Evolutionary conservation across 2,113 vertebrate genomes (phyloP).

Genomic region (Perca flavescens): DNA sequence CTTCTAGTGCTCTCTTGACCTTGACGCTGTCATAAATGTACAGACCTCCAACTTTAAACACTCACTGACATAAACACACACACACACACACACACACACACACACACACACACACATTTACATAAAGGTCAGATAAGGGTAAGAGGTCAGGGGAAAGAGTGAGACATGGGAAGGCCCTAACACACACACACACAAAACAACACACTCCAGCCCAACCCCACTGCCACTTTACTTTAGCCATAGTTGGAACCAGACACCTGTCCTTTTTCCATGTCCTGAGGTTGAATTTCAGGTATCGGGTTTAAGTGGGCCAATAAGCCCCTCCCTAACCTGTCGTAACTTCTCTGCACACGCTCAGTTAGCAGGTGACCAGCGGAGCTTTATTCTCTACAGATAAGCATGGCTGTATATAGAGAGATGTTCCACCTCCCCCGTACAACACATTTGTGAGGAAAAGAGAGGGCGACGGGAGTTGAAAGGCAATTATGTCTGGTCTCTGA

Average conservation of each 20-base stretch:
- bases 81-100: slow-evolving; percentile 6
- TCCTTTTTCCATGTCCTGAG: slow-evolving; percentile 58
- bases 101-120: slow-evolving; percentile 30
- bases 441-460: slow-evolving; percentile 39
- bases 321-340: slow-evolving; percentile 12
- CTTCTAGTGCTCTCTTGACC: slow-evolving; percentile 25
- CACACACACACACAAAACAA: slow-evolving; percentile 17
- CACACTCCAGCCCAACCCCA: slow-evolving; percentile 5
- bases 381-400: slow-evolving; percentile 8
- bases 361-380: slow-evolving; percentile 35
- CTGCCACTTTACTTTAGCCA: slow-evolving; percentile 46
- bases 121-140: slow-evolving; percentile 56
- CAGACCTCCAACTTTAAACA: neutral
- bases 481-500: slow-evolving; percentile 65
- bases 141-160: slow-evolving; percentile 67
- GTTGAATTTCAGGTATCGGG: slow-evolving; percentile 74
- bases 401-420: neutral
- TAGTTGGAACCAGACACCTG: slow-evolving; percentile 69
- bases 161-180: slow-evolving; percentile 46
- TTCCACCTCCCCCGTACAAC: slow-evolving; percentile 4
- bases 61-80: slow-evolving; percentile 1
- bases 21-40: neutral
- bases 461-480: slow-evolving; percentile 63
- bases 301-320: slow-evolving; percentile 61
- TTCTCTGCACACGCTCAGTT: slow-evolving; percentile 46